Percentiles rank a stretch among this genome's conserved stretches.
These are phyloP conservation scores for Falco novaeseelandiae DNA, from an alignment of 2,797 vertebrate genomes.

Conservation along the genomic window DNA sequence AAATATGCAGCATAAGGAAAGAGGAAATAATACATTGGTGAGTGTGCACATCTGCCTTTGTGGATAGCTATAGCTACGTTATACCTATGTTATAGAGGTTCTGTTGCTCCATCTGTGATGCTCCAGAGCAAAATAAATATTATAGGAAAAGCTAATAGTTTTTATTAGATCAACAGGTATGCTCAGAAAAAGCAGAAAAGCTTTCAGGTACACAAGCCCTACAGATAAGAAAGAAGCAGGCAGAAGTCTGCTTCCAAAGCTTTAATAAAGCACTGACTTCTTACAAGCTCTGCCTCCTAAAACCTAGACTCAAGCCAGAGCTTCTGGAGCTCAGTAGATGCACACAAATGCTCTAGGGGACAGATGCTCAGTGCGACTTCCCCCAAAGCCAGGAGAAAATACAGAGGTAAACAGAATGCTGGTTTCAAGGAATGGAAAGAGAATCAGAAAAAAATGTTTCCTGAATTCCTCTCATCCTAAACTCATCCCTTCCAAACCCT, in stretches of 20 bases:
- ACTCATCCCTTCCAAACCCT: not conserved
- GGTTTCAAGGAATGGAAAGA: not conserved
- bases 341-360: not conserved
- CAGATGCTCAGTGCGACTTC: not conserved
- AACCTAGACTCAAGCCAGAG: not conserved
- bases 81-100: not conserved
- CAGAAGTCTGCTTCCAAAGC: not conserved
- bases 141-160: not conserved
- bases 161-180: not conserved
- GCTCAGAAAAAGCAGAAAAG: not conserved
- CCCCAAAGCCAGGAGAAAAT: not conserved
- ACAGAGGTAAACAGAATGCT: not conserved
- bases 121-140: not conserved
- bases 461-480: not conserved
- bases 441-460: not conserved
- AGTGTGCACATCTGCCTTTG: not conserved
- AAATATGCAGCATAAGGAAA: not conserved
- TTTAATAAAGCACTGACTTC: not conserved
- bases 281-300: not conserved
- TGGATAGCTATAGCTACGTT: not conserved
- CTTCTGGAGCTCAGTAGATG: not conserved
- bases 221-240: not conserved
- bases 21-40: not conserved
- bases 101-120: not conserved
- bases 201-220: not conserved